Conservation (phyloP, 2,888 invertebrate species). For the Cataglyphis albicans region DNA sequence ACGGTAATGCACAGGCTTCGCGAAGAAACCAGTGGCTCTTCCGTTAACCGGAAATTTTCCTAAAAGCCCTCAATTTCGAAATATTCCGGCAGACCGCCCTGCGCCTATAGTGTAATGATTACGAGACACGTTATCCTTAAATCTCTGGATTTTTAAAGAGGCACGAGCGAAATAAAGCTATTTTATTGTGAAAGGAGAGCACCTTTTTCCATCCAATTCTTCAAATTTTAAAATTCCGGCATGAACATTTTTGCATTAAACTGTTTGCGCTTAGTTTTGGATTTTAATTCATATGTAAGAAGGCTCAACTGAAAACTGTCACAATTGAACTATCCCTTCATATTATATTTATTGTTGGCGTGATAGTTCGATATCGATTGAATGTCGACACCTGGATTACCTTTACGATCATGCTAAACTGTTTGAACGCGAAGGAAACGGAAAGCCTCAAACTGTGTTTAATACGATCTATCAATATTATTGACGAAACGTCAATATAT, state of each 20-base stretch:
- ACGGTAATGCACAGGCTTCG: constrained; percentile 31
- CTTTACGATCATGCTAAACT: constrained; percentile 40
- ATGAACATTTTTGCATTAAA: background rate
- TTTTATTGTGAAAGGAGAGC: background rate
- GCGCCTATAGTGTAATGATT: constrained; percentile 9
- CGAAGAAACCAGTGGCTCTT: constrained; percentile 24
- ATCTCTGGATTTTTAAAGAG: constrained; percentile 25
- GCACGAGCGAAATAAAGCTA: background rate
- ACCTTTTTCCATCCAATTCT: background rate
- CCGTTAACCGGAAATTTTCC: constrained; percentile 49
- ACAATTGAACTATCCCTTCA: background rate
- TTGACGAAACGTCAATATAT: constrained; percentile 33
- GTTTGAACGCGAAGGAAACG: constrained; percentile 36
- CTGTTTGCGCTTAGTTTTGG: background rate
- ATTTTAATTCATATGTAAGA: background rate
- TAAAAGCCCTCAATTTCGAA: constrained; percentile 51
- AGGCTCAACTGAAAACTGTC: background rate
- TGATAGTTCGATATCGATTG: constrained; percentile 17
- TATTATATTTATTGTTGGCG: background rate
- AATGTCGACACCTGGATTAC: constrained; percentile 7
- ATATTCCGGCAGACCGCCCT: constrained; percentile 14
- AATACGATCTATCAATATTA: constrained; percentile 50
- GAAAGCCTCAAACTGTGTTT: constrained; percentile 24
- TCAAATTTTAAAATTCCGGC: background rate
- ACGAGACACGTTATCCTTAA: constrained; percentile 32